Evolutionary conservation across 1,140 invertebrate genomes (phyloP), one percentile per base, ranked within the genome.

Genomic region (Penaeus vannamei): DNA sequence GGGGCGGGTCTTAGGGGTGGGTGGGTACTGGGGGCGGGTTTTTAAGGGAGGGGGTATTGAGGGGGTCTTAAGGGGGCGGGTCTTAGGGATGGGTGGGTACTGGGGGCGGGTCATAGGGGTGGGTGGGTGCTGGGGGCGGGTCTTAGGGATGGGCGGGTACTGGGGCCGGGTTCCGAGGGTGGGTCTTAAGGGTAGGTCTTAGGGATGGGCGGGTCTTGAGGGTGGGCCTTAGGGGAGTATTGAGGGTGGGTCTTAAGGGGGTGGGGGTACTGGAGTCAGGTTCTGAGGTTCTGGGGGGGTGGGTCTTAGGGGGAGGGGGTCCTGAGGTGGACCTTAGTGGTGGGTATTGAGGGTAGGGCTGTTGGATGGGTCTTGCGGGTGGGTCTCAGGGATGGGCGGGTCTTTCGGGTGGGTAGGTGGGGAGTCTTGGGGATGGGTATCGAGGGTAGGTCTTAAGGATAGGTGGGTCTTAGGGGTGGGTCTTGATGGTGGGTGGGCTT

Each of bases 191-290:
- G 2, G 80, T 10, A 22, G n/a, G 23, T 20, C 32, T 77, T 17
- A 5, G 98, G 98, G 26, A 96, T 98, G 94, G 81, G 86, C 84
- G 66, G 59, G 86, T 76, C 0, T 14, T 2, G 61, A n/a, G 59
- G 26, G 53, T 29, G 62, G 46, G 12, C 14, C 60, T 42, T 17
- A 59, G 23, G 32, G 4, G 32, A 23, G 69, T 19, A 22, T 12
- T 22, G 69, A 3, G 42, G 42, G 1, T 36, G 1, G 1, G 1
- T 36, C 5, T n/a, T n/a, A 22, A 42, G 17, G 22, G 59, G 80
- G 46, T 0, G 80, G 53, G 46, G n/a, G 23, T 29, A 77, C 10
- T 5, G 10, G 23, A n/a, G 72, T 20, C 20, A 32, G 72, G 72
- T 17, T 14, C 14, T 20, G 26, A 32, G 32, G 72, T 17, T 26